Percentiles rank a stretch among this genome's conserved stretches.
These are phyloP conservation scores for Zeus faber DNA, from an alignment of 2,113 vertebrate genomes.

Conservation along the genomic window DNA sequence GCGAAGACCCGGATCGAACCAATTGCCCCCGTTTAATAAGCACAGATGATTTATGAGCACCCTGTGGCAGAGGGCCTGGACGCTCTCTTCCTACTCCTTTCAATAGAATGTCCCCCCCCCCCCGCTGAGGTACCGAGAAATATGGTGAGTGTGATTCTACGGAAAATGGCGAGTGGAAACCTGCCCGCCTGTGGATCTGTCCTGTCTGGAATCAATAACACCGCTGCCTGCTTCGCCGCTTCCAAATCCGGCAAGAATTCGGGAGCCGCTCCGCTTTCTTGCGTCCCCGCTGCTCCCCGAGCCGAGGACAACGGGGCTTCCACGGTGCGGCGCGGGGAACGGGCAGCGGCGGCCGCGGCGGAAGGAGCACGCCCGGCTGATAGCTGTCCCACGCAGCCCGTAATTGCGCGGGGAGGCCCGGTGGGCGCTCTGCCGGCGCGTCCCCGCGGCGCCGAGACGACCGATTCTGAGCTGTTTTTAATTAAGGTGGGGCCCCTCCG, in stretches of 20 bases:
- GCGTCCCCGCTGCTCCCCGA: slow-evolving; percentile 12
- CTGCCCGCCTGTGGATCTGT: slow-evolving; percentile 7
- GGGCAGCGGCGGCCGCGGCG: neutral
- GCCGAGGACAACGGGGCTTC: slow-evolving; percentile 6
- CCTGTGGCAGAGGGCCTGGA: too few species aligned
- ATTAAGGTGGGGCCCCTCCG: slow-evolving; percentile 40
- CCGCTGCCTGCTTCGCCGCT: slow-evolving; percentile 12
- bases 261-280: slow-evolving; percentile 17
- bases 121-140: too few species aligned
- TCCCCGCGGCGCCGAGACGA: slow-evolving; percentile 21
- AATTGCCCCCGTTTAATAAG: too few species aligned
- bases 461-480: slow-evolving; percentile 36
- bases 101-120: too few species aligned
- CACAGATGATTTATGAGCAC: too few species aligned
- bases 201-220: slow-evolving; percentile 12
- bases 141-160: slow-evolving; percentile 12
- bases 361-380: neutral
- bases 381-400: slow-evolving; percentile 9
- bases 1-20: too few species aligned
- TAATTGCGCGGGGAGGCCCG: neutral
- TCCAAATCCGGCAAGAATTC: slow-evolving; percentile 18
- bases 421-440: neutral
- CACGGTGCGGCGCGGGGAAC: neutral
- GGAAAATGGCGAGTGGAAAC: slow-evolving; percentile 3
- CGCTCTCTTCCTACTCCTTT: too few species aligned